Conservation (phyloP, 2,888 invertebrate species). For the Cheilosia urbana region DNA sequence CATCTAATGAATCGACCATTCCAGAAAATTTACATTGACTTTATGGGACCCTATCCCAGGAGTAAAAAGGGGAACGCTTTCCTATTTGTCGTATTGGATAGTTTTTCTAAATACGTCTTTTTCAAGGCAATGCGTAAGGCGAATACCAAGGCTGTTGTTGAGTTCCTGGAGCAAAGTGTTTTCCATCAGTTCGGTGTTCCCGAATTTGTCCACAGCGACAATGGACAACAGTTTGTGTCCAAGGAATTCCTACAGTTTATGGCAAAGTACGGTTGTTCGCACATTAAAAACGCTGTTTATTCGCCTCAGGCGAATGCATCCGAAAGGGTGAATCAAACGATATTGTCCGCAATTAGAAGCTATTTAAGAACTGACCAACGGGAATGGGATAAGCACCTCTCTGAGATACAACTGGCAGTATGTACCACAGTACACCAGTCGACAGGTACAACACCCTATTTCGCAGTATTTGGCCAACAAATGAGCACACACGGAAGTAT, state of each 20-base stretch:
- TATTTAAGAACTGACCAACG: neutral
- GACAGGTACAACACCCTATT: no score
- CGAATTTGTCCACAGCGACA: no score
- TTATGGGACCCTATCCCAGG: neutral
- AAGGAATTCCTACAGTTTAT: neutral
- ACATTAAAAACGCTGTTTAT: neutral
- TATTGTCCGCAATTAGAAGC: neutral
- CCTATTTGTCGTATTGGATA: neutral
- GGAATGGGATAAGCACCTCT: neutral
- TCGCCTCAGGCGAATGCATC: conserved; percentile 7
- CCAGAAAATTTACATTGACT: neutral
- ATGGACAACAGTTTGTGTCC: no score
- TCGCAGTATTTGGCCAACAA: no score
- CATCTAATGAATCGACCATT: no score
- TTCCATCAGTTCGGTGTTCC: no score
- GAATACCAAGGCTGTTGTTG: no score
- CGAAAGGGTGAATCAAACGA: conserved; percentile 9
- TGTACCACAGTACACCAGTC: no score
- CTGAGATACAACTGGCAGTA: neutral
- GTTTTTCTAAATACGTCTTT: neutral
- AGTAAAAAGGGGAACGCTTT: neutral
- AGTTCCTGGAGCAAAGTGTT: no score
- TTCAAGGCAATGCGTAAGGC: neutral
- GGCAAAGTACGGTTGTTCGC: neutral
- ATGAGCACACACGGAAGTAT: no score